Conservation (phyloP, 1,140 invertebrate genomes). For the Ceratosolen fusciceps region DNA sequence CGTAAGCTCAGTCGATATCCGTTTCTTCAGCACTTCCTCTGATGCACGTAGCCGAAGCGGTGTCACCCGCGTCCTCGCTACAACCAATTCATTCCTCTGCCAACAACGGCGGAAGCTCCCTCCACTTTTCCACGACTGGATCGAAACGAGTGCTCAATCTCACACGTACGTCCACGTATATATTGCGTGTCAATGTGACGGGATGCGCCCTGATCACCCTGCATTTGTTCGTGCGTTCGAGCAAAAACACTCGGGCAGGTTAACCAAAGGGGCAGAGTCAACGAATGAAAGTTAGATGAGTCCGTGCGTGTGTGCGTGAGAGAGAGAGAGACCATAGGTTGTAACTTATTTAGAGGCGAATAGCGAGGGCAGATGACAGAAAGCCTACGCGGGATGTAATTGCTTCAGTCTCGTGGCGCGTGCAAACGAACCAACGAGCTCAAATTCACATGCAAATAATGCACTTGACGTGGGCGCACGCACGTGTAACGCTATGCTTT, state of each 20-base stretch:
- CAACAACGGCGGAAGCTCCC: slow-evolving; percentile 52
- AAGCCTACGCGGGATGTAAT: slow-evolving; percentile 22
- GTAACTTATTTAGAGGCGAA: slow-evolving; percentile 43
- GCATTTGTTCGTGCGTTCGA: slow-evolving; percentile 2
- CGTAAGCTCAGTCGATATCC: slow-evolving; percentile 4
- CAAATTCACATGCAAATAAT: slow-evolving; percentile 48
- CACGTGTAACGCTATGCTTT: slow-evolving; percentile 8
- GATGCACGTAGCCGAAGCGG: neutral
- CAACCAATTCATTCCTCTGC: slow-evolving; percentile 58
- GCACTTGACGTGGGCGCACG: slow-evolving; percentile 30
- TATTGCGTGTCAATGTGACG: too few relatives aligned
- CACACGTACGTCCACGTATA: too few relatives aligned
- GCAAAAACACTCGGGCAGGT: slow-evolving; percentile 21
- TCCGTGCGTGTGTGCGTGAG: neutral
- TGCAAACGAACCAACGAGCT: slow-evolving; percentile 32
- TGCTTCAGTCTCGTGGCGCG: slow-evolving; percentile 33
- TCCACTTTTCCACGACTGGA: slow-evolving; percentile 22
- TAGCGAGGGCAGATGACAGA: slow-evolving; percentile 19
- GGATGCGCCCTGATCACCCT: slow-evolving; percentile 17
- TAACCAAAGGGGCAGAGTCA: neutral
- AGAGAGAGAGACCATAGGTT: neutral
- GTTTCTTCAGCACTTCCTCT: neutral
- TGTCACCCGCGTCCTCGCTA: slow-evolving; percentile 54
- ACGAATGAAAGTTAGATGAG: neutral
- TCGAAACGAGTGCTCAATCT: slow-evolving; percentile 16